These are phyloP conservation scores for Mimumesa dahlbomi DNA, from an alignment of 2,888 invertebrate species.

Conservation along the genomic window DNA sequence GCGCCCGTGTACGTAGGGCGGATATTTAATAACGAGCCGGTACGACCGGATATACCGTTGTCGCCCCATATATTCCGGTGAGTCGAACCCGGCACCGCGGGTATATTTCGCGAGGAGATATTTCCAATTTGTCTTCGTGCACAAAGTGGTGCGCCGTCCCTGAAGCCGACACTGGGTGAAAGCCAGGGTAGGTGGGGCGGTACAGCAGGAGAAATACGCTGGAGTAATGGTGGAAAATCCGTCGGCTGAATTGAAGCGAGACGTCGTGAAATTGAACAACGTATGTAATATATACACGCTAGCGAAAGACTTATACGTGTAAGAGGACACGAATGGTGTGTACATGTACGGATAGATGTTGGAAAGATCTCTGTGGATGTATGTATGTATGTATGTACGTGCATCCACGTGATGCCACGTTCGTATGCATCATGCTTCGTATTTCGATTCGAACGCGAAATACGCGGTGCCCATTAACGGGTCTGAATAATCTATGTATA, in stretches of 20 bases:
- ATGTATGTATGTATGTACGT: not conserved
- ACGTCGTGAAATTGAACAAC: conserved; percentile 79
- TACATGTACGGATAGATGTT: conserved; percentile 32
- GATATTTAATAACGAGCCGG: conserved; percentile 75
- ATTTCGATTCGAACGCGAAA: conserved; percentile 14
- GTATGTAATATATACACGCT: conserved; percentile 75
- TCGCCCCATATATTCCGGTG: conserved; percentile 70
- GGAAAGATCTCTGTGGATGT: not conserved
- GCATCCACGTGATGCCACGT: conserved; percentile 1
- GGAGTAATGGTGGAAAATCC: conserved; percentile 78
- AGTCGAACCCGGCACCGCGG: conserved; percentile 61
- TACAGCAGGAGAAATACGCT: conserved; percentile 64
- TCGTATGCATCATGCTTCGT: conserved; percentile 9
- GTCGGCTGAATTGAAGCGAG: conserved; percentile 78
- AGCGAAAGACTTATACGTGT: conserved; percentile 52
- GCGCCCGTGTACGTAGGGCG: conserved; percentile 45
- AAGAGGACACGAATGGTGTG: conserved; percentile 39
- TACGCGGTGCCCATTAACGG: conserved; percentile 34
- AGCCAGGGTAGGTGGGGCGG: conserved; percentile 36
- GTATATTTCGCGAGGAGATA: conserved; percentile 74
- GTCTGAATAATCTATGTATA: conserved; percentile 1
- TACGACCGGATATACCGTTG: conserved; percentile 71
- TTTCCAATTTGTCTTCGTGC: conserved; percentile 78
- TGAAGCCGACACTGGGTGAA: conserved; percentile 36
- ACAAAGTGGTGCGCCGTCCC: conserved; percentile 74